A percentile compares a stretch with the other conserved stretches of the same genome.
Evolutionary conservation across 2,113 vertebrate species (phyloP).

Genomic region (Ibidorhyncha struthersii): DNA sequence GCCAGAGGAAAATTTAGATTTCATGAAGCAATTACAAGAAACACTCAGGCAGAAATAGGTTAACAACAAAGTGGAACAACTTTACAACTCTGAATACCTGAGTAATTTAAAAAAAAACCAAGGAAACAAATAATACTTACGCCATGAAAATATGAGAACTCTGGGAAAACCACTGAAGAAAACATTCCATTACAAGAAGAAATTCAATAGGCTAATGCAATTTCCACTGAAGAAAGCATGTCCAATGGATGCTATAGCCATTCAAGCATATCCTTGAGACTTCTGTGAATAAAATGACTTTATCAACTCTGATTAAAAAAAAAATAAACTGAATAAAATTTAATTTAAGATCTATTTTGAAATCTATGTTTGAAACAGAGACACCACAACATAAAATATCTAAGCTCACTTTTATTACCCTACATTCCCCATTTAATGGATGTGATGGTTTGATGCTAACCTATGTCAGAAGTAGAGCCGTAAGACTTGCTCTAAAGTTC

Average conservation of each 20-base stretch:
- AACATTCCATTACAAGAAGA: not conserved
- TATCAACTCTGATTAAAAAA: not conserved
- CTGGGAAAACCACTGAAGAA: not conserved
- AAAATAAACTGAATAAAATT: not conserved
- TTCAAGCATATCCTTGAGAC: not conserved
- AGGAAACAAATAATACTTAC: not conserved
- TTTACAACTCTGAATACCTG: not conserved
- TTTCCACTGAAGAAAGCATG: not conserved
- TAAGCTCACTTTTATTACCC: not conserved
- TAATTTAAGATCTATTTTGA: not conserved
- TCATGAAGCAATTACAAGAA: slow-evolving; percentile 15
- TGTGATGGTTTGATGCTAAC: not conserved
- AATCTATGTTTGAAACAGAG: not conserved
- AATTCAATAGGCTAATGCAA: not conserved
- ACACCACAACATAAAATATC: not conserved
- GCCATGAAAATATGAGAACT: not conserved
- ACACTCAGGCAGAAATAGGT: not conserved
- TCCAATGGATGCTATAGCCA: not conserved
- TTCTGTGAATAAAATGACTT: not conserved
- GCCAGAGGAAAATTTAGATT: not conserved
- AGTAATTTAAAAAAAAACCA: not conserved
- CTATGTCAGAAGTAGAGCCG: not conserved
- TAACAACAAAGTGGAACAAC: not conserved
- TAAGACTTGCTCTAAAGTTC: not conserved
- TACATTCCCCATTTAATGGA: not conserved